Percentiles rank a stretch among this genome's conserved stretches.
Conservation (phyloP, 1,140 invertebrate species). For the Andrena cerasifolii region DNA sequence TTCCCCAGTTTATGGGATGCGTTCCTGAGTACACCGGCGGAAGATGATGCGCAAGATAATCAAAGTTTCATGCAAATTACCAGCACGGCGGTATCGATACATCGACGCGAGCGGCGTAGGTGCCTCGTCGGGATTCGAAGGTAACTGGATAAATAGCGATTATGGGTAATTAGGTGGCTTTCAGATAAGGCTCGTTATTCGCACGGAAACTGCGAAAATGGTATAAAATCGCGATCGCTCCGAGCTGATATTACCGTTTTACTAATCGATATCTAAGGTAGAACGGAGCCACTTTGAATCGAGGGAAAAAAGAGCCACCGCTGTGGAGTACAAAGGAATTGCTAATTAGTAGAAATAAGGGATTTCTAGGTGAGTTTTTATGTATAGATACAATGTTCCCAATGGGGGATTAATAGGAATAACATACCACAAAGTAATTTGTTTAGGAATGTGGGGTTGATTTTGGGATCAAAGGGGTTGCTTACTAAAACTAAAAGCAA, state of each 20-base stretch:
- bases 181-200: slow-evolving; percentile 23
- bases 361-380: no score
- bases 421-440: no score
- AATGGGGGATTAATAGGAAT: no score
- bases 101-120: slow-evolving; percentile 25
- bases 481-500: no score
- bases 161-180: slow-evolving; percentile 36
- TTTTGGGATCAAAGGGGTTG: no score
- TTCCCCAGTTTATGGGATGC: slow-evolving; percentile 7
- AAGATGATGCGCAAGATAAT: slow-evolving; percentile 32
- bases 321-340: not conserved
- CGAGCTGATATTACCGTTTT: not conserved
- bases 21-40: not conserved
- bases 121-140: slow-evolving; percentile 12
- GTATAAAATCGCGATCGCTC: not conserved
- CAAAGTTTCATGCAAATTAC: slow-evolving; percentile 47
- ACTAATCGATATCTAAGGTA: not conserved
- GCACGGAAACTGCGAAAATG: not conserved
- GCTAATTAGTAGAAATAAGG: no score
- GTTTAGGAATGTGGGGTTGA: no score
- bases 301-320: not conserved
- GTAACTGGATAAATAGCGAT: slow-evolving; percentile 30
- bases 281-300: not conserved
- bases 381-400: no score
- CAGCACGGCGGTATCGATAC: slow-evolving; percentile 21